phyloP scores from a whole-genome alignment of 2,888 invertebrate species.

The Hartigia nigra region DNA sequence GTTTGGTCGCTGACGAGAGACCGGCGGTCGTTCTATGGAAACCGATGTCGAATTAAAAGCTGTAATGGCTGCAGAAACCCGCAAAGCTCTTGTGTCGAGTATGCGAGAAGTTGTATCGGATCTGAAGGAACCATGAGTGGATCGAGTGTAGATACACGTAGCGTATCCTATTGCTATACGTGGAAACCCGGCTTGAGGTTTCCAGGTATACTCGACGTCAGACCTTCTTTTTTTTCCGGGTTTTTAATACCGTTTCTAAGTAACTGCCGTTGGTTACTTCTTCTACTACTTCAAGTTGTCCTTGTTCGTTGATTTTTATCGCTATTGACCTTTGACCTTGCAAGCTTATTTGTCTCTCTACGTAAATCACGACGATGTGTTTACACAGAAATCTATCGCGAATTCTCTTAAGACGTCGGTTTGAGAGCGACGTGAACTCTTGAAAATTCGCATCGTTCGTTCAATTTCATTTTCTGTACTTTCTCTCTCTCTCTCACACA shows the following conservation, averaged over 20 bases:
- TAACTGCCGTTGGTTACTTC: not conserved
- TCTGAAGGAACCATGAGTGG: not conserved
- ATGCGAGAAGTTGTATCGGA: not conserved
- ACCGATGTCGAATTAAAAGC: not conserved
- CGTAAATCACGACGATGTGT: not conserved
- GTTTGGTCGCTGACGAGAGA: constrained; percentile 28
- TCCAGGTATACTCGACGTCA: not conserved
- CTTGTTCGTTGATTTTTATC: not conserved
- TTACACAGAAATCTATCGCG: not conserved
- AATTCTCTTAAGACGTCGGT: not conserved
- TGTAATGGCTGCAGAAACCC: not conserved
- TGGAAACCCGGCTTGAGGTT: not conserved
- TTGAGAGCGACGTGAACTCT: not conserved
- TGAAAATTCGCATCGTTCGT: not conserved
- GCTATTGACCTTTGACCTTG: not conserved
- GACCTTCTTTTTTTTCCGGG: not conserved
- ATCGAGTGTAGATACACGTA: not conserved
- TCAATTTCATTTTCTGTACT: not conserved
- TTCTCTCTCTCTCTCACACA: not conserved
- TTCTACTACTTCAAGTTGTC: not conserved
- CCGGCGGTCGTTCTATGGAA: constrained; percentile 24
- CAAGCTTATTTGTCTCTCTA: not conserved
- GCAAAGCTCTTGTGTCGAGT: not conserved
- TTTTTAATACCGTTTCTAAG: not conserved
- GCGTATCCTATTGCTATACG: not conserved